Evolutionary conservation across 2,797 vertebrate species (phyloP), one percentile per base, ranked within the genome.

Genomic region (Ctenopoma multispine): DNA sequence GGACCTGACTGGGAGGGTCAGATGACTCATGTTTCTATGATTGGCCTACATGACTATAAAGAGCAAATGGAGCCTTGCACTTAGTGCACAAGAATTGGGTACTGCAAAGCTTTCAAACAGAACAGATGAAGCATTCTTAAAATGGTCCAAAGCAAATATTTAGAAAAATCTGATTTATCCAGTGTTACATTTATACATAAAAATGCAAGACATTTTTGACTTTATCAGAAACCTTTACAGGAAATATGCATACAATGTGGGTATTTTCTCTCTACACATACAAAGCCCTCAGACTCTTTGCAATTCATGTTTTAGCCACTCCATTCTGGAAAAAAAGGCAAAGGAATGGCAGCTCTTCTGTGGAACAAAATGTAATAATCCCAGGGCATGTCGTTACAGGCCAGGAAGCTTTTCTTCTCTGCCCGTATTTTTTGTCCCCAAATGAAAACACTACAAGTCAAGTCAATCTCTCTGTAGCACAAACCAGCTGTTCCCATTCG

Each of bases 11-110:
- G 89, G 90, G 89, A 89, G 90, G 85, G 83, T 90, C 84, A 82
- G 85, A 87, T 92, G 91, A 92, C 89, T 93, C 92, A 92, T 93
- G 90, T 88, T 93, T 91, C 92, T 91, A 92, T 92, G 90, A 92
- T 84, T 58, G 38, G 90, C 88, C 81, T 77, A 75, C 77, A 79
- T 87, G 88, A 91, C 91, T 93, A 88, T 90, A 91, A 91, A 90
- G 89, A 86, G 91, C 87, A 91, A 90, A 92, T 85, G 84, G 82
- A 89, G 86, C 71, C 81, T 80, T 84, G 79, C 74, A 73, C 83
- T 83, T 74, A 53, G 75, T 80, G 75, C 81, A 72, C 70, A 73
- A 90, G 86, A 88, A 84, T 87, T 84, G 86, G 61, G 48, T 69
- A 69, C 75, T 66, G 65, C 66, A 83, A 53, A 58, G 34, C 66